Percentiles rank a stretch among this genome's conserved stretches.
Evolutionary conservation across 2,113 vertebrate species (phyloP).

Genomic region (Channa maculata): DNA sequence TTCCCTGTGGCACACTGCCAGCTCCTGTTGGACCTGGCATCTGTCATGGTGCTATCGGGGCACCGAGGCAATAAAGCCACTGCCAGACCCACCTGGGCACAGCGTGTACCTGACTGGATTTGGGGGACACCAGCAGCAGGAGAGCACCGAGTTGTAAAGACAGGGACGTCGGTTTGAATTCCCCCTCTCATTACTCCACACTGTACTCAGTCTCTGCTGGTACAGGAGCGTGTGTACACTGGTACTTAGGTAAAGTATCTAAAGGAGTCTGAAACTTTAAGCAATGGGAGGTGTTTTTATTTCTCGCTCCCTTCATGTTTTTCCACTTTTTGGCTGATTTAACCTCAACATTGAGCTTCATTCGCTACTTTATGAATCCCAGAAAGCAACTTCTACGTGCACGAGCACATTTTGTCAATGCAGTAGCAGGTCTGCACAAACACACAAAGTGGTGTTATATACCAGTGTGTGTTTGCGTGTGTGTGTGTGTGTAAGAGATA

Average conservation of each 20-base stretch:
- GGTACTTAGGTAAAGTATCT: neutral
- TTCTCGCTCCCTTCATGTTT: neutral
- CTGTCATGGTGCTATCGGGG: slow-evolving; percentile 64
- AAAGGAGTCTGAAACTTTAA: slow-evolving; percentile 3
- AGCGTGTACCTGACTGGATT: slow-evolving; percentile 57
- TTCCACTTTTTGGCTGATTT: neutral
- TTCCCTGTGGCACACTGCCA: slow-evolving; percentile 60
- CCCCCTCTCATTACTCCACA: slow-evolving; percentile 58
- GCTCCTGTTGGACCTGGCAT: slow-evolving; percentile 65
- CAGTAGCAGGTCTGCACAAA: slow-evolving; percentile 11
- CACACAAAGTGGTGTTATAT: slow-evolving; percentile 2
- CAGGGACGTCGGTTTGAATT: slow-evolving; percentile 61
- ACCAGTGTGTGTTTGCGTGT: slow-evolving; percentile 7
- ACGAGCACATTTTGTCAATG: neutral
- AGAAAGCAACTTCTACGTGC: neutral
- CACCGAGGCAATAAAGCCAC: slow-evolving; percentile 62
- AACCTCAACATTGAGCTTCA: neutral
- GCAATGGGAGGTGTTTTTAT: neutral
- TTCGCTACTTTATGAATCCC: neutral
- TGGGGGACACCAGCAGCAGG: slow-evolving; percentile 41
- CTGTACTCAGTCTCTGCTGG: slow-evolving; percentile 20
- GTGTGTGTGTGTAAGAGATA: slow-evolving; percentile 40
- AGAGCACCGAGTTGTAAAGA: slow-evolving; percentile 36
- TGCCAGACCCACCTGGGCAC: slow-evolving; percentile 64
- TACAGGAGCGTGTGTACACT: slow-evolving; percentile 4